Evolutionary conservation across 2,888 invertebrate genomes (phyloP).

Genomic region (Sminthurinus aureus): DNA sequence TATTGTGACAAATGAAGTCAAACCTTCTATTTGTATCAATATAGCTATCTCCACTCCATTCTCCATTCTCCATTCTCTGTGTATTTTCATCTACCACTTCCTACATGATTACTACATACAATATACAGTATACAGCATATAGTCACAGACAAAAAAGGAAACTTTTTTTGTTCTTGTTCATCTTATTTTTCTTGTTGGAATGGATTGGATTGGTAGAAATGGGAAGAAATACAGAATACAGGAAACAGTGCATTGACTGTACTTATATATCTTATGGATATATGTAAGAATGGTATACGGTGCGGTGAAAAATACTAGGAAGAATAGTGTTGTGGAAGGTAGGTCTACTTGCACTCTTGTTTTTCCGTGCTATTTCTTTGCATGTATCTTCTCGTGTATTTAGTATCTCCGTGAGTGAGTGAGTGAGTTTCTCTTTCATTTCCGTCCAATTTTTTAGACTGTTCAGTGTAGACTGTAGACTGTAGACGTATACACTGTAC

Average conservation of each 20-base stretch:
- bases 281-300: too few relatives aligned
- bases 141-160: not conserved
- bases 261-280: too few relatives aligned
- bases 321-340: too few relatives aligned
- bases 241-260: too few relatives aligned
- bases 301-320: too few relatives aligned
- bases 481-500: too few relatives aligned
- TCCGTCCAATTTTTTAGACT: not conserved
- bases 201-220: too few relatives aligned
- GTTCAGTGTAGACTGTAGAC: not conserved
- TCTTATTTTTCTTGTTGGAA: too few relatives aligned
- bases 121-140: not conserved
- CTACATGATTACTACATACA: too few relatives aligned
- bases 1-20: conserved; percentile 54
- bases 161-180: not conserved
- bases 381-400: not conserved
- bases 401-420: not conserved
- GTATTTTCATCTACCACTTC: not conserved
- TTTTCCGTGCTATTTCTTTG: not conserved
- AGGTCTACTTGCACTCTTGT: too few relatives aligned
- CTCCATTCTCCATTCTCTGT: not conserved
- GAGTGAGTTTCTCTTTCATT: not conserved
- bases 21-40: conserved; percentile 51
- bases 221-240: too few relatives aligned
- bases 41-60: not conserved